Percentiles rank a stretch among this genome's conserved stretches.
Conservation (phyloP, 2,888 invertebrate species). For the Drosophila incognita region DNA sequence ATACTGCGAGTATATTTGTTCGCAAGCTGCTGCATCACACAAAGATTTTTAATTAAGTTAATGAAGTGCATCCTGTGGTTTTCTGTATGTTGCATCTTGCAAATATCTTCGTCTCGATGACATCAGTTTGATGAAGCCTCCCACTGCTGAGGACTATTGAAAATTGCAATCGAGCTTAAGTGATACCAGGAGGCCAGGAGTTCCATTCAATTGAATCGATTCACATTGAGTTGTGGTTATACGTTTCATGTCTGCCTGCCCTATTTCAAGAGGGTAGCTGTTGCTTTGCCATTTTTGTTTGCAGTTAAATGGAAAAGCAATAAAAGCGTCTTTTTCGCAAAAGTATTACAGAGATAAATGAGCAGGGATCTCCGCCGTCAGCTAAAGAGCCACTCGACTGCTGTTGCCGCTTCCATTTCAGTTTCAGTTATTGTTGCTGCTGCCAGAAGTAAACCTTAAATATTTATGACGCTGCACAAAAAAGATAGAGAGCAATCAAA, state of each 20-base stretch:
- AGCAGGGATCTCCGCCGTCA: conserved; percentile 8
- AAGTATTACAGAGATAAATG: conserved; percentile 42
- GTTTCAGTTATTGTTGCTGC: conserved; percentile 6
- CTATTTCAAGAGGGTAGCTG: conserved; percentile 11
- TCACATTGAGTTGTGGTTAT: background rate
- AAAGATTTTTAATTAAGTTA: conserved; percentile 75
- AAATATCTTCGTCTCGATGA: conserved; percentile 27
- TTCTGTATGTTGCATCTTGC: conserved; percentile 55
- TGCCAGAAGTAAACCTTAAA: conserved; percentile 66
- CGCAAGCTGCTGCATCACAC: conserved; percentile 27
- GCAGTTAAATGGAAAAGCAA: conserved; percentile 33
- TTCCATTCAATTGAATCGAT: conserved; percentile 17
- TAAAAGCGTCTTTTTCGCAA: conserved; percentile 17
- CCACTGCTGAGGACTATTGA: conserved; percentile 23
- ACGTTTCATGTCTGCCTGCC: background rate
- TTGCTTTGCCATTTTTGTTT: conserved; percentile 19
- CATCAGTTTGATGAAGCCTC: conserved; percentile 25
- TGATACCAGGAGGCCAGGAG: background rate
- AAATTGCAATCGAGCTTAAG: conserved; percentile 15
- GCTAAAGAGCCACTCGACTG: conserved; percentile 17
- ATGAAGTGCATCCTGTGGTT: conserved; percentile 75
- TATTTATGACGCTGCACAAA: conserved; percentile 76
- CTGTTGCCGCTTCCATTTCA: conserved; percentile 8
- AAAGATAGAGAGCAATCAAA: conserved; percentile 64
- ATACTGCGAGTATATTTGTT: conserved; percentile 12